Evolutionary conservation across 2,888 invertebrate species (phyloP), one percentile per base, ranked within the genome.

Genomic region (Rhopalosiphum nymphaeae): DNA sequence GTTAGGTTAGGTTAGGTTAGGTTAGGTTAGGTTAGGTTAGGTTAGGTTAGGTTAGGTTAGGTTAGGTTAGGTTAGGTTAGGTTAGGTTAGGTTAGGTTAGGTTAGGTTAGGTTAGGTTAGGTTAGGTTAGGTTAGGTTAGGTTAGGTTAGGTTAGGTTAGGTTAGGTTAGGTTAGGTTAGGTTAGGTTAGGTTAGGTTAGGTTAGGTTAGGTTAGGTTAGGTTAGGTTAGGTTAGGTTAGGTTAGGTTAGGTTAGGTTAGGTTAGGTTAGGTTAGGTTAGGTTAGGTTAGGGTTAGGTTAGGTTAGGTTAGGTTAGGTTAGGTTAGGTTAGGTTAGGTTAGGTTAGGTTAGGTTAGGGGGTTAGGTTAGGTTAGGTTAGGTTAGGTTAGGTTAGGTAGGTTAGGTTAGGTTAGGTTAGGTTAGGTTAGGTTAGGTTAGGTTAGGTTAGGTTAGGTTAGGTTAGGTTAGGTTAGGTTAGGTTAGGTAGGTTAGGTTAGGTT

Each of bases 311-410:
- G 91, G 91, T 91, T 91, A 91, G 91, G 91, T 91, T 91, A 67
- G 91, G 90, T 90, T 90, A 90, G 87, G 53, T 90, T 56, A 57
- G 90, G 53, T 91, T 67, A 78, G 91, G 57, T 91, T 67, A 78
- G 91, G 57, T 91, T 67, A 78, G 91, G 56, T 57, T 67, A 67
- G 89, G 91, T 91, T 91, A 91, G 91, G 91, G 16, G 91, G 91
- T 91, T 61, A 49, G 87, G 57, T 91, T 57, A 67, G 88, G 91
- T 93, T 94, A 91, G 90, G 93, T 94, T 94, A 93, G 93, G 93
- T 93, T 93, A 94, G 93, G 94, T 94, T 94, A 93, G 93, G 94
- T 93, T 94, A 93, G 94, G 94, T 94, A 93, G 94, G 94, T 93
- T 94, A 61, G 36, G 94, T 61, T n/a, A n/a, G n/a, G n/a, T n/a